phyloP scores from a whole-genome alignment of 1,140 invertebrate genomes.

The Megalopta genalis region DNA sequence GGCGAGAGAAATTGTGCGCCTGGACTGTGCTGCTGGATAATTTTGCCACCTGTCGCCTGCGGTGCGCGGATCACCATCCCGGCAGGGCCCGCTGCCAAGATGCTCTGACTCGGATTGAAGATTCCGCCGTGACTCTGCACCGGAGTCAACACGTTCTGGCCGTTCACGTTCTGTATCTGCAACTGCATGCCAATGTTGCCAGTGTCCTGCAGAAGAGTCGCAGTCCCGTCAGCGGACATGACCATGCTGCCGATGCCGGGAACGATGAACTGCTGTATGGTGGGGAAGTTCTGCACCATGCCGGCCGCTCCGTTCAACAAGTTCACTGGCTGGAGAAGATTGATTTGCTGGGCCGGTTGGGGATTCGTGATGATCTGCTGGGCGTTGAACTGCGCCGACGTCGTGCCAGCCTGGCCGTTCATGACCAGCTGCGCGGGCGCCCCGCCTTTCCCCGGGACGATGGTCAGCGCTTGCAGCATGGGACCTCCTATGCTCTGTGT shows the following conservation, averaged over 20 bases:
- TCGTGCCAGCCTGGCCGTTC: slow-evolving; percentile 83
- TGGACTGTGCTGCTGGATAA: slow-evolving; percentile 86
- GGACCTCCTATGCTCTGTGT: slow-evolving; percentile 79
- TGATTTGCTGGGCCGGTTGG: slow-evolving; percentile 87
- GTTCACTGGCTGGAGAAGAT: slow-evolving; percentile 90
- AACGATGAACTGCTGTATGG: slow-evolving; percentile 90
- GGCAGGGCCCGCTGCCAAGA: slow-evolving; percentile 85
- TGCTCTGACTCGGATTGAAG: slow-evolving; percentile 82
- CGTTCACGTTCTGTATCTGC: slow-evolving; percentile 90
- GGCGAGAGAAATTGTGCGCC: slow-evolving; percentile 87
- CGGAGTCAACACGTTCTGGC: slow-evolving; percentile 87
- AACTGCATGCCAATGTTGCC: slow-evolving; percentile 86
- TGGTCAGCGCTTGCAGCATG: slow-evolving; percentile 87
- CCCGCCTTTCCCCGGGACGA: slow-evolving; percentile 87
- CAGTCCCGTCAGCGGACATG: slow-evolving; percentile 86
- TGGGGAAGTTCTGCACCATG: slow-evolving; percentile 88
- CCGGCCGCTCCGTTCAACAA: slow-evolving; percentile 86
- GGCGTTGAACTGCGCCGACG: slow-evolving; percentile 82
- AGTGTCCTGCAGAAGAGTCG: slow-evolving; percentile 84
- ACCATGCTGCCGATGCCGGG: slow-evolving; percentile 89
- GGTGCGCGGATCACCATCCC: slow-evolving; percentile 90
- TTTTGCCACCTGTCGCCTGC: slow-evolving; percentile 85
- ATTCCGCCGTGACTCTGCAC: slow-evolving; percentile 83
- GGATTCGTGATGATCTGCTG: slow-evolving; percentile 86
- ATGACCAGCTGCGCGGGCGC: slow-evolving; percentile 86